These are phyloP conservation scores for Clinocottus analis DNA, from an alignment of 2,113 vertebrate genomes.

Conservation along the genomic window DNA sequence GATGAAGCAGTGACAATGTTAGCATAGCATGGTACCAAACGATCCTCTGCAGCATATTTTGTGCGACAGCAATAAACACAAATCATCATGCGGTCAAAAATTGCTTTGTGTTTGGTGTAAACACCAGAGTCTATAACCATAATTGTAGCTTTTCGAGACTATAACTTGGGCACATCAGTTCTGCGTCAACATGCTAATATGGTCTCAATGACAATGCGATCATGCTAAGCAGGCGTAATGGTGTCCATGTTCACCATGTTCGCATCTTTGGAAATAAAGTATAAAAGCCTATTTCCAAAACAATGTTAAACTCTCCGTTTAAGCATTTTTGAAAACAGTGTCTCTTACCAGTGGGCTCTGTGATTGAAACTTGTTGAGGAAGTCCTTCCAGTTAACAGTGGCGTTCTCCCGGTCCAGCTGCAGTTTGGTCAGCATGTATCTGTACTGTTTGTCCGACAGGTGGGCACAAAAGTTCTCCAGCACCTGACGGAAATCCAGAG, in stretches of 20 bases:
- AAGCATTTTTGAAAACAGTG: not conserved
- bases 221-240: not conserved
- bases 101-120: too few relatives aligned
- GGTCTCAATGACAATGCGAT: not conserved
- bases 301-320: not conserved
- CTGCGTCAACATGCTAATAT: not conserved
- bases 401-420: constrained; percentile 66
- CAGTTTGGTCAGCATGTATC: constrained; percentile 77
- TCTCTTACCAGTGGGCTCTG: constrained; percentile 71
- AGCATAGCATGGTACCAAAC: too few relatives aligned
- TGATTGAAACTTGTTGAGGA: constrained; percentile 75
- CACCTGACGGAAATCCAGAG: constrained; percentile 77
- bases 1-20: too few relatives aligned
- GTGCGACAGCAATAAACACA: too few relatives aligned
- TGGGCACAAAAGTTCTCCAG: constrained; percentile 81
- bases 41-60: too few relatives aligned
- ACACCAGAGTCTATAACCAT: not conserved
- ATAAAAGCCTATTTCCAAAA: too few relatives aligned
- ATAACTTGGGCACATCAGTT: not conserved
- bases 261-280: not conserved
- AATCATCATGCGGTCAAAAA: too few relatives aligned
- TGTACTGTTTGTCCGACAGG: constrained; percentile 78
- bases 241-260: not conserved
- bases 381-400: constrained; percentile 77
- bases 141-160: not conserved